Base-by-base conservation (phyloP, 2,888 invertebrate species). In the Ophion slaviceki region DNA sequence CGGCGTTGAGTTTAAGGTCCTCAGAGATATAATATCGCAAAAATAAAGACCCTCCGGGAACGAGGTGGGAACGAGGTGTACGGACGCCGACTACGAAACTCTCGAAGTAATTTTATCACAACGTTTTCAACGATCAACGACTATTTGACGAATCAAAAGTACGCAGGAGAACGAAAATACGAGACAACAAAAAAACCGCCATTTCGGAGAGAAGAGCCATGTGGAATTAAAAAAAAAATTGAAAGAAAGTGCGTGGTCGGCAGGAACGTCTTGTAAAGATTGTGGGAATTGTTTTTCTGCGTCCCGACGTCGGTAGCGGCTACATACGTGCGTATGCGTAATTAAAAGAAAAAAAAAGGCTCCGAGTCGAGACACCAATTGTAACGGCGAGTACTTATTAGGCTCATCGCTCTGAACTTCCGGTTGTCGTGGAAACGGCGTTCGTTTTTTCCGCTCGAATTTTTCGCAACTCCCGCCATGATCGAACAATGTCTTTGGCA, bases 231-330 rank as follows among this genome's bases (percentile, higher is more conserved):
- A 71, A 53, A 36, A 72, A 72, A 80, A 83, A 59, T 28, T 77
- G 24, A 79, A 24, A 57, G 20, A 62, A 28, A 67, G 64, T 64
- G 24, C 84, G 86, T 86, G 86, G 84, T 86, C 90, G 90, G 90
- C 89, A 89, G 88, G 90, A 90, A 89, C 89, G 92, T 91, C 91
- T 92, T 91, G 91, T 90, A 86, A 91, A 90, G 90, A 92, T 92
- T 92, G 93, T 93, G 92, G 92, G 92, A 93, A 92, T 93, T 93
- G 92, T 93, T 93, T 93, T 93, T 93, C 93, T 92, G 92, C 92
- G 92, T 91, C 89, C 90, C 91, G 86, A 87, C 81, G 24, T 82
- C 86, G 89, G 90, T 80, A 75, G 62, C 76, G 59, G 72, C 61
- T 59, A 59, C 67, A 59, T 62, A 75, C 62, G 36, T 70, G 62